A percentile compares a stretch with the other conserved stretches of the same genome.
Conservation (phyloP, 2,797 vertebrate species). For the Echeneis naucrates region DNA sequence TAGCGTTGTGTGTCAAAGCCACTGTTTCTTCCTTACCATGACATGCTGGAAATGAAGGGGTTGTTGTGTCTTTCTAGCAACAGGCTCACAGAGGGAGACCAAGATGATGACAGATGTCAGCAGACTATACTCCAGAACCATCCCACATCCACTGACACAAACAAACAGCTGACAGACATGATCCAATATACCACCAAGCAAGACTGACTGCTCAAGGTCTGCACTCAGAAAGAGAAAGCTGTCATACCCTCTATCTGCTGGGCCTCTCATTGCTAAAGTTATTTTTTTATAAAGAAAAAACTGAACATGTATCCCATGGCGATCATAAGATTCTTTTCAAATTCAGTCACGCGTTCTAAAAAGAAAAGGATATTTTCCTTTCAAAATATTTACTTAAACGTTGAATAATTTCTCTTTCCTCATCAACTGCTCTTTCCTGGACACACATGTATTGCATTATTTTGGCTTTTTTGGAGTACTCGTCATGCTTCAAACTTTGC, state of each 20-base stretch:
- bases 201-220: conserved; percentile 58
- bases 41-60: conserved; percentile 69
- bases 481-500: conserved; percentile 62
- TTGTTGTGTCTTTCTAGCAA: conserved; percentile 73
- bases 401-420: background rate
- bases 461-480: conserved; percentile 41
- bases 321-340: conserved; percentile 30
- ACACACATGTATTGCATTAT: conserved; percentile 27
- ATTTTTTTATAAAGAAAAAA: conserved; percentile 22
- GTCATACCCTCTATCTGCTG: conserved; percentile 49
- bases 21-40: conserved; percentile 52
- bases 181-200: conserved; percentile 64
- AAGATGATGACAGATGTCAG: conserved; percentile 75
- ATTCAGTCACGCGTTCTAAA: background rate
- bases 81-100: conserved; percentile 80
- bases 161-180: conserved; percentile 71
- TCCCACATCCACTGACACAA: conserved; percentile 62
- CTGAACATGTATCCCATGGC: conserved; percentile 34
- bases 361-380: conserved; percentile 12
- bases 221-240: conserved; percentile 45
- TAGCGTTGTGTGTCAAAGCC: conserved; percentile 50
- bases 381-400: background rate
- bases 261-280: conserved; percentile 19
- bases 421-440: background rate
- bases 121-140: conserved; percentile 53